Evolutionary conservation across 1,140 invertebrate species (phyloP).

Genomic region (Drosophila nebulosa): DNA sequence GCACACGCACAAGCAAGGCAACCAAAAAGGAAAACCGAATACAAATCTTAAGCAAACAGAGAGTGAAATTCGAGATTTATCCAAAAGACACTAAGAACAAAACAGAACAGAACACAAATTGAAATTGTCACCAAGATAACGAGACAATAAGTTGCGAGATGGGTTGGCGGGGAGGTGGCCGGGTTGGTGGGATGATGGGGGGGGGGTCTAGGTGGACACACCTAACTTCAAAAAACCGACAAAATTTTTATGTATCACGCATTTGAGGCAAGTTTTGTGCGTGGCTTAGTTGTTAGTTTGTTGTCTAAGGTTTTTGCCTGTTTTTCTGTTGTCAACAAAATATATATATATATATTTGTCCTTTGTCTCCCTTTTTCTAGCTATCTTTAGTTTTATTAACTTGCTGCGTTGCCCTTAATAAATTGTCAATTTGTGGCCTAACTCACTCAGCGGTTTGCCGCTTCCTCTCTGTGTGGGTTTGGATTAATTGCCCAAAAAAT

Average conservation of each 20-base stretch:
- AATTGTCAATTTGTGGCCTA: constrained; percentile 61
- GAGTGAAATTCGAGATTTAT: constrained; percentile 72
- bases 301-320: not conserved
- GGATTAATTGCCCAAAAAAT: constrained; percentile 51
- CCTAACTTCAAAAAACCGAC: not conserved
- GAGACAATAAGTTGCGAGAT: not conserved
- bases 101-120: constrained; percentile 14
- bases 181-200: too few species aligned
- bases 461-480: constrained; percentile 23
- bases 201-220: too few species aligned
- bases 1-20: not conserved
- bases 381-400: constrained; percentile 23
- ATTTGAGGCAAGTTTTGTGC: not conserved
- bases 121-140: constrained; percentile 14
- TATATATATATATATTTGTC: too few species aligned
- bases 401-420: constrained; percentile 42
- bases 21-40: constrained; percentile 15
- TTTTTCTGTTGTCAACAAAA: constrained; percentile 7
- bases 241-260: not conserved
- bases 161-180: too few species aligned
- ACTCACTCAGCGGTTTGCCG: constrained; percentile 53
- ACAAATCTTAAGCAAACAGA: constrained; percentile 6
- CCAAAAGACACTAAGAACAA: not conserved
- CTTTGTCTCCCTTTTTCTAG: not conserved
- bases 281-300: not conserved